These are phyloP conservation scores for Nomada hirtipes DNA, from an alignment of 2,888 invertebrate genomes.

Conservation along the genomic window DNA sequence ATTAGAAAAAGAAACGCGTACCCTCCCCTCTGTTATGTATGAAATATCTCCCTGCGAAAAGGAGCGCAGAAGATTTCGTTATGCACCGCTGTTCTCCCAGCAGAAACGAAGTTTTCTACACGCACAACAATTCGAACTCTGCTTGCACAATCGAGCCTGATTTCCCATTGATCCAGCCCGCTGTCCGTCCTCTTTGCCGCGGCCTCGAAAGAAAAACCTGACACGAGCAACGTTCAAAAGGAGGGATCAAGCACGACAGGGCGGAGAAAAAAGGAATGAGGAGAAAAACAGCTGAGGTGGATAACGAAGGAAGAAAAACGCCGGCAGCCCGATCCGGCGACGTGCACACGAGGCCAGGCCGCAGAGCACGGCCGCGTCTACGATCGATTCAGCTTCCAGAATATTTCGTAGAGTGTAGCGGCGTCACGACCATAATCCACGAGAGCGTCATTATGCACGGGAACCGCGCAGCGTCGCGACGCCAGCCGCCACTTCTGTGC, in stretches of 20 bases:
- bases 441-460: constrained; percentile 58
- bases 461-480: constrained; percentile 34
- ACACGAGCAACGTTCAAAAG: too few species aligned
- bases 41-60: neutral
- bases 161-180: too few species aligned
- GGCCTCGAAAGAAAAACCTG: too few species aligned
- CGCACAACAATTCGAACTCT: too few species aligned
- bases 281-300: neutral
- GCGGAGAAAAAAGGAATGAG: neutral
- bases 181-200: too few species aligned
- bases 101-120: too few species aligned
- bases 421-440: constrained; percentile 61
- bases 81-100: too few species aligned
- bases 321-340: constrained; percentile 35
- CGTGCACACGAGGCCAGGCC: constrained; percentile 55
- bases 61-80: neutral
- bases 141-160: too few species aligned
- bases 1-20: too few species aligned
- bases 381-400: constrained; percentile 65
- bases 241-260: too few species aligned
- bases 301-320: neutral
- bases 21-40: too few species aligned
- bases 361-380: constrained; percentile 48
- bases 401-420: constrained; percentile 56
- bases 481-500: constrained; percentile 25